Base-by-base conservation (phyloP, 2,888 invertebrate genomes). In the Drosophila anomelani region DNA sequence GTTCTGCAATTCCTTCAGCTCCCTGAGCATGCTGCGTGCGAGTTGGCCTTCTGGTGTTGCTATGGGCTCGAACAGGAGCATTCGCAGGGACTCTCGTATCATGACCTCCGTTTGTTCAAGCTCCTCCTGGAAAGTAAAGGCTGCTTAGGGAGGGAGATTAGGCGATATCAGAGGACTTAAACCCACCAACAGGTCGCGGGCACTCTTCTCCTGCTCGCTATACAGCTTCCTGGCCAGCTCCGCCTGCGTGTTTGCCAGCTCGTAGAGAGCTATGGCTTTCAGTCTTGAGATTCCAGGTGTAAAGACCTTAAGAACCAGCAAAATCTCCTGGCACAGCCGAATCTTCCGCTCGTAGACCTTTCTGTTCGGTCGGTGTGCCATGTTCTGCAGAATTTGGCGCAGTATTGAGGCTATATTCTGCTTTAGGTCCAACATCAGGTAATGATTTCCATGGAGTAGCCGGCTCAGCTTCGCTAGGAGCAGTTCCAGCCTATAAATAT, bases 11-110 rank as follows among this genome's bases (percentile, higher is more conserved):
- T 93, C 93, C 83, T 94, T 94, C 62, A 95, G 93, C 80, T 96
- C 95, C 66, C 94, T 93, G 20, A 96, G 90, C n/a, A 96, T 96
- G 76, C 94, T 94, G 58, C 94, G 94, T 7, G 95, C 95, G 32
- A 96, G 90, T 81, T 94, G 93, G 0, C 96, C 96, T 91, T 96
- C 96, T 0, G 96, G 96, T 20, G 96, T 95, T 38, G 94, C 93
- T 0, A 93, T 92, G 0, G 96, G 96, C 90, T 97, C 96, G 70
- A 96, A 94, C 23, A 96, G 92, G 13, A 96, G 91, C 94, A 95
- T 95, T 77, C 94, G 94, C 36, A 96, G 90, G 0, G 96, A 93
- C 74, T 94, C 94, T 79, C 95, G 95, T 26, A 96, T 91, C 82
- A 94, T 93, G 64, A 90, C 91, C 83, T 95, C 95, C 0, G 95